Evolutionary conservation across 2,113 vertebrate genomes (phyloP).

Genomic region (Caretta caretta): DNA sequence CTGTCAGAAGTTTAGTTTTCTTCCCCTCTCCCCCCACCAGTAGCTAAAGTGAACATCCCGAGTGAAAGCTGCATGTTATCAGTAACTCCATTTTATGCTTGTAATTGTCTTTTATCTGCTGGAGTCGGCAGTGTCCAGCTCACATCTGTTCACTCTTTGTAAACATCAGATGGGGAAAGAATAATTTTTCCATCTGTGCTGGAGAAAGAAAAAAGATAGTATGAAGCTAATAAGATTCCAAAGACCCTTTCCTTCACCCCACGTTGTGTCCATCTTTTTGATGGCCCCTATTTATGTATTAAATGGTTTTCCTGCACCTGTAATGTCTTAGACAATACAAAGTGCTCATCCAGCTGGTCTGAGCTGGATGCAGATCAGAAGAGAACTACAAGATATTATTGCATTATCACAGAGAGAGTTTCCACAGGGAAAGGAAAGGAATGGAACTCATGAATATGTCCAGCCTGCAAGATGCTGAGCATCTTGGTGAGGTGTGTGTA

Average conservation of each 20-base stretch:
- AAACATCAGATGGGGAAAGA: neutral
- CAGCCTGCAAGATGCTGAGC: neutral
- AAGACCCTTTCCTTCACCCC: neutral
- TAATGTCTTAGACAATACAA: neutral
- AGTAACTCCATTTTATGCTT: constrained; percentile 52
- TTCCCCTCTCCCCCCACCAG: neutral
- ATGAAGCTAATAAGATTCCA: neutral
- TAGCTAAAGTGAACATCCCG: neutral
- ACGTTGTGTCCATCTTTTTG: neutral
- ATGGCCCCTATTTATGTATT: neutral
- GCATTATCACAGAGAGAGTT: constrained; percentile 24
- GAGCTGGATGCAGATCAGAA: rapidly evolving
- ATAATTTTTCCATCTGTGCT: neutral
- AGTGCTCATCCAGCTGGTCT: neutral
- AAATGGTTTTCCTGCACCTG: neutral
- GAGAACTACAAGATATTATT: constrained; percentile 6
- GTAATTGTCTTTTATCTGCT: constrained; percentile 56
- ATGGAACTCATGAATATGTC: neutral
- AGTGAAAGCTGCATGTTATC: neutral
- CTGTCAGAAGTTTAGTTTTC: neutral
- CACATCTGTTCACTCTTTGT: constrained; percentile 30
- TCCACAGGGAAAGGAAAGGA: neutral
- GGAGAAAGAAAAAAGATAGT: neutral
- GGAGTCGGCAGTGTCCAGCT: constrained; percentile 34
- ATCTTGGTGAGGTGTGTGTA: rapidly evolving